Evolutionary conservation across 2,888 invertebrate species (phyloP), one percentile per base, ranked within the genome.

Genomic region (Muschampia plurimacula): DNA sequence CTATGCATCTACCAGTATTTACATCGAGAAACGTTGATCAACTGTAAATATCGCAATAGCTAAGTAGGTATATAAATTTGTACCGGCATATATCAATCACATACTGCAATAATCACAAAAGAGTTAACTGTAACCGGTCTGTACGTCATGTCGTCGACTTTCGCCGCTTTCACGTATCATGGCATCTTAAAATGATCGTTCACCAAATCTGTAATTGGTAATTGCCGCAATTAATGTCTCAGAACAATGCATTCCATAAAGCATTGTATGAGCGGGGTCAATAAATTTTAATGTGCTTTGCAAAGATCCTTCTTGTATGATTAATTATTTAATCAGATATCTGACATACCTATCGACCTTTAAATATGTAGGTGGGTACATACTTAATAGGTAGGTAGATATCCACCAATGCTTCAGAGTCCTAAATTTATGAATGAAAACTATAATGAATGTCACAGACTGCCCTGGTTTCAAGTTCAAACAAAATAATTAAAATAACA

Each of bases 101-200:
- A 49, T 46, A 44, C 28, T 59, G 67, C 64, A 74, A 77, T 69
- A 75, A 82, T 83, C 83, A 85, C 81, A 84, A 84, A 84, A 85
- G 81, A 84, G 78, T 82, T 81, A 75, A 41, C 68, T 60, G 67
- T 39, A 86, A 89, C 89, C 89, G 88, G 90, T 90, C 84, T 79
- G 79, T 83, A 83, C 83, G 81, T 80, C 79, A 78, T 79, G 81
- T 80, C 80, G 81, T 79, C 79, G 78, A 90, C 92, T 93, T 92
- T 93, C 93, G 84, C 92, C 88, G 83, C 89, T 92, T 90, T 90
- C 92, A 87, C 89, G 86, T 85, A 78, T 87, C 84, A 86, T 82
- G 80, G 83, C 80, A 78, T 78, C 80, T 78, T 78, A 74, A 80
- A 75, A 77, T 81, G 81, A 86, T 87, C 84, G 80, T 84, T 85